phyloP scores from a whole-genome alignment of 2,113 vertebrate species.

The Charina bottae region DNA sequence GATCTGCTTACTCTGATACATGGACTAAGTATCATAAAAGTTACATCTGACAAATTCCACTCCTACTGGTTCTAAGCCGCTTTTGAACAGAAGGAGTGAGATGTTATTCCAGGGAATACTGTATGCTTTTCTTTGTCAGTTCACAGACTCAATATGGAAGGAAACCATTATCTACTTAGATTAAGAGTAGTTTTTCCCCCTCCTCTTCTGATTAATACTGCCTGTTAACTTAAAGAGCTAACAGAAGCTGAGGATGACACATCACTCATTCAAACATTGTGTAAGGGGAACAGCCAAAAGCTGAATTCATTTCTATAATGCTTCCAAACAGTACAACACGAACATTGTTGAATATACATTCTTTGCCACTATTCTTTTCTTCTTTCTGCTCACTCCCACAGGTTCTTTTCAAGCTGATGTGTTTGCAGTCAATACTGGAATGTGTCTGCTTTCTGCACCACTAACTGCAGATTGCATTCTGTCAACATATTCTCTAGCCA shows the following conservation, averaged over 20 bases:
- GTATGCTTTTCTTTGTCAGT: neutral
- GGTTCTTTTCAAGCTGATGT: constrained; percentile 24
- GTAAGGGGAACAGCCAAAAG: constrained; percentile 51
- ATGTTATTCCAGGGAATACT: accelerated
- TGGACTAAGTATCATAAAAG: neutral
- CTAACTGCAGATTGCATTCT: constrained; percentile 16
- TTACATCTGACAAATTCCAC: neutral
- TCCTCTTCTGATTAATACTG: constrained; percentile 56
- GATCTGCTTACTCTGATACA: neutral
- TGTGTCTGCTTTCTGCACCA: constrained; percentile 4
- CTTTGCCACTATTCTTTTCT: constrained; percentile 25
- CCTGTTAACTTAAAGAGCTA: constrained; percentile 50
- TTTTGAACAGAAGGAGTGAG: neutral
- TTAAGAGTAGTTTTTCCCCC: constrained; percentile 23
- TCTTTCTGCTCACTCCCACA: neutral
- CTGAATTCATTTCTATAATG: constrained; percentile 60
- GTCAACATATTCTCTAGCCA: constrained; percentile 29
- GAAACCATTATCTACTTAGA: constrained; percentile 8
- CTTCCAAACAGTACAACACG: constrained; percentile 42
- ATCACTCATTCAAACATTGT: constrained; percentile 61
- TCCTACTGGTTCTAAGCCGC: neutral
- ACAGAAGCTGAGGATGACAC: constrained; percentile 64
- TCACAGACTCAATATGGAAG: neutral
- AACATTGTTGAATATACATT: constrained; percentile 51
- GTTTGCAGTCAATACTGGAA: constrained; percentile 26